These are phyloP conservation scores for Pseudochaenichthys georgianus DNA, from an alignment of 2,797 vertebrate genomes.

Conservation along the genomic window DNA sequence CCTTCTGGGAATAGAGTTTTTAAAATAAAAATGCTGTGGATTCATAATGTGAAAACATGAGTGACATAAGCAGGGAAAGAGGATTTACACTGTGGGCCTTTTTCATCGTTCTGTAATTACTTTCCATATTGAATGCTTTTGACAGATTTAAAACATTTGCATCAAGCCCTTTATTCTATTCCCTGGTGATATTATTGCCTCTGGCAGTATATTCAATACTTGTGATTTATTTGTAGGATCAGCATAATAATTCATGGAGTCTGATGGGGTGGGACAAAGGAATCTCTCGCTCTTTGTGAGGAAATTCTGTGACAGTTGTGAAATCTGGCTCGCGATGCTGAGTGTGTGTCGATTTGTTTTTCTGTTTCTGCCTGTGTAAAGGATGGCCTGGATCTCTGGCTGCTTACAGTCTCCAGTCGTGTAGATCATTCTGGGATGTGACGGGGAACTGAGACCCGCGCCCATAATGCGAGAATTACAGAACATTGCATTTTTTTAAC, in stretches of 20 bases:
- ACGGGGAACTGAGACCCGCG: constrained; percentile 62
- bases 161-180: not conserved
- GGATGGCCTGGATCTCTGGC: constrained; percentile 40
- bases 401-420: constrained; percentile 65
- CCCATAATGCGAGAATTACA: constrained; percentile 69
- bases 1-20: not conserved
- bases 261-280: constrained; percentile 54
- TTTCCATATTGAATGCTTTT: not conserved
- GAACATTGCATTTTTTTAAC: constrained; percentile 50
- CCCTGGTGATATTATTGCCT: constrained; percentile 6
- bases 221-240: constrained; percentile 37
- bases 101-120: not conserved
- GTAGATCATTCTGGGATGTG: constrained; percentile 73
- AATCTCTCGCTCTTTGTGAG: constrained; percentile 46
- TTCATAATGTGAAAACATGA: not conserved
- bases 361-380: constrained; percentile 32
- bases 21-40: constrained; percentile 7
- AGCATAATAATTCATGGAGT: constrained; percentile 39
- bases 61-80: not conserved
- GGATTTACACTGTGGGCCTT: not conserved
- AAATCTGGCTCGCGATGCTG: constrained; percentile 41
- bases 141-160: not conserved
- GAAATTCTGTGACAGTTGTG: constrained; percentile 56
- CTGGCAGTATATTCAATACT: constrained; percentile 20
- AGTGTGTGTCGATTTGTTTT: constrained; percentile 39